Conservation (phyloP, 2,797 vertebrate species). For the Arnoldichthys spilopterus region DNA sequence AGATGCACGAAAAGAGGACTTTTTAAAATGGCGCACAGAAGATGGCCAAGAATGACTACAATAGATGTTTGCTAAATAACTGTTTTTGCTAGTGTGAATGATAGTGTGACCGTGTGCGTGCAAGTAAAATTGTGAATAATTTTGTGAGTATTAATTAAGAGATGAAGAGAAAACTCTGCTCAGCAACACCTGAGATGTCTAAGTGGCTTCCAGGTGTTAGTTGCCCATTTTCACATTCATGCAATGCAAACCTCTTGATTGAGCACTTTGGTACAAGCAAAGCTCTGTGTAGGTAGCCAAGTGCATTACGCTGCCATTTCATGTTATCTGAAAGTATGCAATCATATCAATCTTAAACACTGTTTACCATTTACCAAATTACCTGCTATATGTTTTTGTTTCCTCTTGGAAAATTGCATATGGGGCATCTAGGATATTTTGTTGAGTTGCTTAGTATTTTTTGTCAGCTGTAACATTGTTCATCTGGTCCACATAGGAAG, state of each 20-base stretch:
- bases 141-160: conserved; percentile 57
- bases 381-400: conserved; percentile 15
- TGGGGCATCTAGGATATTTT: conserved; percentile 8
- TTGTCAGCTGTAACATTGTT: neutral
- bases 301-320: conserved; percentile 46
- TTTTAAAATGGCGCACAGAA: conserved; percentile 90
- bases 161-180: conserved; percentile 48
- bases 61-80: conserved; percentile 25
- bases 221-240: conserved; percentile 46
- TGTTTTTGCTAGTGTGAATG: conserved; percentile 55
- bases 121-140: conserved; percentile 53
- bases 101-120: conserved; percentile 51
- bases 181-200: conserved; percentile 70
- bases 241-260: conserved; percentile 43
- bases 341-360: conserved; percentile 65
- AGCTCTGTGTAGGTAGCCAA: conserved; percentile 32
- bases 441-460: neutral
- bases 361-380: conserved; percentile 48
- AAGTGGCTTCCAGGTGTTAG: conserved; percentile 54
- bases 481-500: neutral
- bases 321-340: conserved; percentile 48
- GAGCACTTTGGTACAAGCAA: conserved; percentile 32
- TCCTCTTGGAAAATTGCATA: conserved; percentile 9
- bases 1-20: conserved; percentile 89
- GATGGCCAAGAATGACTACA: conserved; percentile 83